Evolutionary conservation across 2,113 vertebrate species (phyloP).

Genomic region (Cephalopterus ornatus): DNA sequence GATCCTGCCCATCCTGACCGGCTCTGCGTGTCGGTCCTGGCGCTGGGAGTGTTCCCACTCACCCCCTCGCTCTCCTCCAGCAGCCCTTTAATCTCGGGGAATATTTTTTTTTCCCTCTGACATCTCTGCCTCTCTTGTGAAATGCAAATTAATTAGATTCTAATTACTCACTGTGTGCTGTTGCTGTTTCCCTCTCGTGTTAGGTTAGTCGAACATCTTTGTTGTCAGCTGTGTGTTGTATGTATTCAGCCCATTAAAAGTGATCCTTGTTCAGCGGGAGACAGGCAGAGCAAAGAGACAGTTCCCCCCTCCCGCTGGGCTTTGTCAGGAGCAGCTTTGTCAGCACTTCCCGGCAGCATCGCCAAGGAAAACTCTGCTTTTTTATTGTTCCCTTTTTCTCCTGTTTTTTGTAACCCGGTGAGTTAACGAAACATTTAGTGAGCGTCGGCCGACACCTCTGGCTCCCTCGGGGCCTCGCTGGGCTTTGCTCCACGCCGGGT

Average conservation of each 20-base stretch:
- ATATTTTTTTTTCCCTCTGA: neutral
- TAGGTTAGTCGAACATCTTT: conserved; percentile 58
- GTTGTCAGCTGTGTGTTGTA: conserved; percentile 34
- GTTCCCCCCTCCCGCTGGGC: neutral
- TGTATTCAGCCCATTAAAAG: conserved; percentile 42
- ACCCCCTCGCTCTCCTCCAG: neutral
- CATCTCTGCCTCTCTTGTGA: conserved; percentile 72
- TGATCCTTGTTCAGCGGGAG: neutral
- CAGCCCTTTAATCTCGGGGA: conserved; percentile 62
- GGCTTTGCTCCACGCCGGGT: rapidly evolving
- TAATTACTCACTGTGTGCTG: conserved; percentile 76
- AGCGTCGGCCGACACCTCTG: neutral
- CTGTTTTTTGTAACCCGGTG: neutral
- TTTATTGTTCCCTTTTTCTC: neutral
- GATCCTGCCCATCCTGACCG: neutral
- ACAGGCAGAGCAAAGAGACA: neutral
- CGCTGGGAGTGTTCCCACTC: neutral
- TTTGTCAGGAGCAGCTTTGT: conserved; percentile 22
- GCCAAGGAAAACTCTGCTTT: neutral
- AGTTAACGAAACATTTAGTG: neutral
- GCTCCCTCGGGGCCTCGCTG: rapidly evolving
- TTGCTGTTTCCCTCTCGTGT: conserved; percentile 55
- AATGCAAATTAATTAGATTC: conserved; percentile 83
- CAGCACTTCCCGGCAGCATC: neutral
- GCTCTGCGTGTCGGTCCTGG: neutral